Evolutionary conservation across 1,140 invertebrate genomes (phyloP).

Genomic region (Cataglyphis hispanica): DNA sequence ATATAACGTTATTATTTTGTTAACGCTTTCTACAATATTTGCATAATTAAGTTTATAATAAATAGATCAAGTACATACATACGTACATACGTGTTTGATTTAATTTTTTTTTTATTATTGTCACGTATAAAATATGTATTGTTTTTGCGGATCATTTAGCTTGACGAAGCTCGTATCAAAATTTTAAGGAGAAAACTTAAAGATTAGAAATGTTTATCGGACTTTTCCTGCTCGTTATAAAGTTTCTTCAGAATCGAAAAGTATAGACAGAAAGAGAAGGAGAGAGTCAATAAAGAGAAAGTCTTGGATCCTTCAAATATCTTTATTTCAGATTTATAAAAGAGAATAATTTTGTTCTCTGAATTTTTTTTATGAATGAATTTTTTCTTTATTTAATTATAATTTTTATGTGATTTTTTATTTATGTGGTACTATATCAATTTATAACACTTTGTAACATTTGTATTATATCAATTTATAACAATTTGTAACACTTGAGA

Average conservation of each 20-base stretch:
- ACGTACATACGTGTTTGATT: not conserved
- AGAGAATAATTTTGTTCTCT: not conserved
- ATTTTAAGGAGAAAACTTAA: conserved; percentile 2
- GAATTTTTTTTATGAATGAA: not conserved
- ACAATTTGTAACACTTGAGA: not conserved
- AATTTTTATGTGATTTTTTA: not conserved
- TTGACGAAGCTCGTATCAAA: conserved; percentile 2
- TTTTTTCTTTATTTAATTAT: not conserved
- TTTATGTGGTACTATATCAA: not conserved
- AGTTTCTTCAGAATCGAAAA: conserved; percentile 31
- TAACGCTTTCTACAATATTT: too few relatives aligned
- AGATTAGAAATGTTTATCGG: not conserved
- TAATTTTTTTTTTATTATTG: not conserved
- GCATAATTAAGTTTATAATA: not conserved
- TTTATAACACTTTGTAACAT: not conserved
- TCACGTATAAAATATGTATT: not conserved
- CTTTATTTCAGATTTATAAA: not conserved
- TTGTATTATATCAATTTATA: not conserved
- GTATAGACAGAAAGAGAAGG: not conserved
- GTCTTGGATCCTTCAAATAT: conserved; percentile 4
- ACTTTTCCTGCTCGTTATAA: conserved; percentile 17
- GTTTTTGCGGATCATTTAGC: not conserved
- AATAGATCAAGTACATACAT: not conserved
- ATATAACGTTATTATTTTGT: not conserved
- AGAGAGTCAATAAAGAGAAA: not conserved